A percentile compares a stretch with the other conserved stretches of the same genome.
These are phyloP conservation scores for Champsocephalus esox DNA, from an alignment of 2,797 vertebrate species.

Conservation along the genomic window DNA sequence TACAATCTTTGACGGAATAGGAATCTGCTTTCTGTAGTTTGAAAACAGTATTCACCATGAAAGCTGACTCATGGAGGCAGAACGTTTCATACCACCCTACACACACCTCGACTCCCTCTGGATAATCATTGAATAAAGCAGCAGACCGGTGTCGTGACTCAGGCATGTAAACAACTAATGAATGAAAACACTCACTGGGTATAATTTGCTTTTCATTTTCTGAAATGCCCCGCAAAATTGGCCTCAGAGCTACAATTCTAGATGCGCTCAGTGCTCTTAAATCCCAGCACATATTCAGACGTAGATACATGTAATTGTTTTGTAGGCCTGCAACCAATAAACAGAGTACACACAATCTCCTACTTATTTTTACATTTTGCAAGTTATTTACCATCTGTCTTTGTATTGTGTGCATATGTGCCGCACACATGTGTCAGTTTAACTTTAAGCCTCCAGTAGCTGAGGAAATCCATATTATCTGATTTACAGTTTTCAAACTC, in stretches of 20 bases:
- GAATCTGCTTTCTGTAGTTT: conserved; percentile 34
- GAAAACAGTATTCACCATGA: conserved; percentile 57
- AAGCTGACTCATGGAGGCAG: conserved; percentile 40
- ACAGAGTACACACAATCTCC: not conserved
- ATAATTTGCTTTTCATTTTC: conserved; percentile 47
- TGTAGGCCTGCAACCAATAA: not conserved
- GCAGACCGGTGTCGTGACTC: conserved; percentile 17
- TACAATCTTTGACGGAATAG: conserved; percentile 18
- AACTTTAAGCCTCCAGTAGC: conserved; percentile 17
- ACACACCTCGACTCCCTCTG: conserved; percentile 34
- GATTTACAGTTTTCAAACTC: conserved; percentile 60
- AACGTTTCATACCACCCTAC: conserved; percentile 61
- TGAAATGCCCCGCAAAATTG: conserved; percentile 6
- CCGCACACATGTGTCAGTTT: conserved; percentile 20
- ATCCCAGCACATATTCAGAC: not conserved
- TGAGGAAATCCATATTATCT: conserved; percentile 51
- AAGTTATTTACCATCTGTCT: conserved; percentile 4
- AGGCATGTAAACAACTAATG: conserved; percentile 42
- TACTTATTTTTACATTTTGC: not conserved
- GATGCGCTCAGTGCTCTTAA: conserved; percentile 1
- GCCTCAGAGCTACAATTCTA: conserved; percentile 1
- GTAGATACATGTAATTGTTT: not conserved
- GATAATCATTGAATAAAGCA: conserved; percentile 35
- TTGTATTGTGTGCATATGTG: conserved; percentile 19
- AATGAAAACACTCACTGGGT: conserved; percentile 44